Percentiles rank a stretch among this genome's conserved stretches.
phyloP scores from a whole-genome alignment of 2,113 vertebrate genomes.

The Calonectris borealis region DNA sequence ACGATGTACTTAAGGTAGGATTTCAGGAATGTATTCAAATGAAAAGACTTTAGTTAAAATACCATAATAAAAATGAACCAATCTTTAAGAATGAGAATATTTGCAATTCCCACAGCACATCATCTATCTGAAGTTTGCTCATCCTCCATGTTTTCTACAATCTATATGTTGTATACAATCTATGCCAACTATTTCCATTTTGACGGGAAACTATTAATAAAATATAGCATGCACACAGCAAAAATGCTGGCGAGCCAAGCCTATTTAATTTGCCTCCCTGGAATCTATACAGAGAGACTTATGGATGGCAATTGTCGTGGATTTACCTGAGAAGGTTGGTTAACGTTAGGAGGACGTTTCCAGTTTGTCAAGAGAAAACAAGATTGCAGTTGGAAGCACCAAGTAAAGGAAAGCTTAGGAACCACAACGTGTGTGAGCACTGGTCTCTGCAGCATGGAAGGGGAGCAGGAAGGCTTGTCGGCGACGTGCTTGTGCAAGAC shows the following conservation, averaged over 20 bases:
- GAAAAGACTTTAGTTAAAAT: not conserved
- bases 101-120: not conserved
- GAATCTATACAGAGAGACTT: not conserved
- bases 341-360: not conserved
- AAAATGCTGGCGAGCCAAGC: not conserved
- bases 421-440: rapidly evolving
- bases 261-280: not conserved
- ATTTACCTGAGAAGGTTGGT: not conserved
- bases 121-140: not conserved
- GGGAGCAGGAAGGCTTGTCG: rapidly evolving
- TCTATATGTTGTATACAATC: not conserved
- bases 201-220: not conserved
- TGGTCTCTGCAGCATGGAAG: not conserved
- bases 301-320: rapidly evolving
- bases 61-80: not conserved
- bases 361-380: not conserved
- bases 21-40: not conserved
- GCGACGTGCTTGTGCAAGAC: not conserved
- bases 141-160: not conserved
- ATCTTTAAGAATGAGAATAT: not conserved
- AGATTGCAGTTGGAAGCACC: not conserved
- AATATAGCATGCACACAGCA: not conserved
- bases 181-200: not conserved
- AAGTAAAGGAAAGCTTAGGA: not conserved
- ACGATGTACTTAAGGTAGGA: not conserved